Evolutionary conservation across 2,888 invertebrate genomes (phyloP).

Genomic region (Sphecodes monilicornis): DNA sequence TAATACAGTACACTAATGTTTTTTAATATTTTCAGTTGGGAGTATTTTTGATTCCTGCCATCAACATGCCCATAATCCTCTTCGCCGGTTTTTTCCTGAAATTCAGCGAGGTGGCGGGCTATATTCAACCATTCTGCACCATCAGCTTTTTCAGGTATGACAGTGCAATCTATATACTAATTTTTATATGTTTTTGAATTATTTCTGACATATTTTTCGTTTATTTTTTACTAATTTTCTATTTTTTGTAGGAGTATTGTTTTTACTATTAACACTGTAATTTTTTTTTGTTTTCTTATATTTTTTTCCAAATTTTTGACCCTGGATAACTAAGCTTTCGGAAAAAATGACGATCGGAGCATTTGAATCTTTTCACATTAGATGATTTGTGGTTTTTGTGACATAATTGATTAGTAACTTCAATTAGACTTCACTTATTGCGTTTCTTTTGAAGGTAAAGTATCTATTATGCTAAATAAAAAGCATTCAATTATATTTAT

Average conservation of each 20-base stretch:
- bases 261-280: neutral
- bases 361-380: too few relatives aligned
- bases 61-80: constrained; percentile 92
- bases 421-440: neutral
- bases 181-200: neutral
- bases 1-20: neutral
- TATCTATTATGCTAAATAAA: too few relatives aligned
- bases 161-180: neutral
- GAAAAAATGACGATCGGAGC: too few relatives aligned
- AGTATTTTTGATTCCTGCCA: constrained; percentile 91
- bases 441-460: too few relatives aligned
- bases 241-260: neutral
- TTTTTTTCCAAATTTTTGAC: too few relatives aligned
- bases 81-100: constrained; percentile 94
- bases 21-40: constrained; percentile 87
- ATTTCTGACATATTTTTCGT: neutral
- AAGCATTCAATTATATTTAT: too few relatives aligned
- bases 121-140: constrained; percentile 89
- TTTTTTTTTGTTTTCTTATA: neutral
- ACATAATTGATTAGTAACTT: too few relatives aligned
- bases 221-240: neutral
- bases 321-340: too few relatives aligned
- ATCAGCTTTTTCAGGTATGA: constrained; percentile 88
- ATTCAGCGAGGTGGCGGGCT: constrained; percentile 89
- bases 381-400: too few relatives aligned